Evolutionary conservation across 2,888 invertebrate genomes (phyloP), one percentile per base, ranked within the genome.

Genomic region (Cancer borealis): DNA sequence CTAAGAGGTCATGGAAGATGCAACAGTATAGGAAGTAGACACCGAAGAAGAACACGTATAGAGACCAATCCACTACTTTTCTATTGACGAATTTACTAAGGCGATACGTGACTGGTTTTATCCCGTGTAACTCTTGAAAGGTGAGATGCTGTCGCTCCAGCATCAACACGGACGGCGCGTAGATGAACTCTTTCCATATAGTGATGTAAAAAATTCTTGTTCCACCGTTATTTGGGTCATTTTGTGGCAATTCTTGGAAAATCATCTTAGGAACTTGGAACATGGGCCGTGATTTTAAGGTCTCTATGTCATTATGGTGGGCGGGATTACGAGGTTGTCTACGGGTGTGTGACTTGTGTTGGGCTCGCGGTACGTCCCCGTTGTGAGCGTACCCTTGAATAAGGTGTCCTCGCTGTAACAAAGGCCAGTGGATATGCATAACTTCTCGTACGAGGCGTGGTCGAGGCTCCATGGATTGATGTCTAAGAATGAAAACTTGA

Each of bases 121-220:
- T 21, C 26, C 73, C 14, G 26, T 26, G 14, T 21, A 26, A 21
- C 84, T 79, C 79, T 14, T 46, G 73, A n/a, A 79, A 5, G 21
- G 79, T 79, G 17, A 92, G n/a, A 26, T 14, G 39, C 8, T 79
- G 46, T 14, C n/a, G n/a, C n/a, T 47, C n/a, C 92, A 79, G 73
- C 79, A 79, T 92, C 26, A 92, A 39, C 21, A 92, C 92, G 6
- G 47, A 46, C 21, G 84, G 73, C 12, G 66, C 92, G 4, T 79
- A 73, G 17, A 92, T 73, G 30, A 92, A 92, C 47, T 92, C 92
- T 26, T 92, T 46, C 92, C 92, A 92, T 30, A 92, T 92, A 47
- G 21, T 92, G 21, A 92, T 79, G 46, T 21, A 47, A 14, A 14
- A 21, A 84, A n/a, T 46, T 26, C 10, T 30, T 2, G 8, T 79